These are phyloP conservation scores for Hoplodrina ambigua DNA, from an alignment of 2,888 invertebrate genomes.

Conservation along the genomic window DNA sequence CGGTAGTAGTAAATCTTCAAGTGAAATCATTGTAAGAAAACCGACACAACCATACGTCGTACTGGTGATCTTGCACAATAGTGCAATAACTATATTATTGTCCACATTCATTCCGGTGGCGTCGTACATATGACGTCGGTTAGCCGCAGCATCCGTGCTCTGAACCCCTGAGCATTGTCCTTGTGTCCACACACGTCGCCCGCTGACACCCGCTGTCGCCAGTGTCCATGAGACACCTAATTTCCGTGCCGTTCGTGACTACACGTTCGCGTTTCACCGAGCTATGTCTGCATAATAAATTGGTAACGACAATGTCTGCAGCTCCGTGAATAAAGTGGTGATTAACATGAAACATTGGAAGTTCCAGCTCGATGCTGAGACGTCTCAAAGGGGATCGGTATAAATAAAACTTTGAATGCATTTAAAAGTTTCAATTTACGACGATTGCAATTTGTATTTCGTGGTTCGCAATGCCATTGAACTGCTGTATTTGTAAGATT, in stretches of 20 bases:
- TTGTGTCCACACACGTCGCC: constrained; percentile 27
- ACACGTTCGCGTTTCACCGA: constrained; percentile 25
- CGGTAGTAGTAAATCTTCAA: not conserved
- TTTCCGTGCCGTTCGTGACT: constrained; percentile 64
- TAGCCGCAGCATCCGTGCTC: constrained; percentile 54
- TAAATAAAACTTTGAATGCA: constrained; percentile 22
- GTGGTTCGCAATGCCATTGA: constrained; percentile 1
- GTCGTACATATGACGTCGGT: constrained; percentile 48
- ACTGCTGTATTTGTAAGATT: constrained; percentile 1
- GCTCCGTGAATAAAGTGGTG: constrained; percentile 23
- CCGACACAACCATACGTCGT: not conserved
- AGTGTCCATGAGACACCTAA: constrained; percentile 62
- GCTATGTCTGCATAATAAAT: constrained; percentile 36
- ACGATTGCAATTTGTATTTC: constrained; percentile 1
- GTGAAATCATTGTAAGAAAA: not conserved
- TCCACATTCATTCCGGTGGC: constrained; percentile 34
- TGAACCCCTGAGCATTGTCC: constrained; percentile 34
- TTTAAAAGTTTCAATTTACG: not conserved
- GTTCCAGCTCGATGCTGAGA: constrained; percentile 6
- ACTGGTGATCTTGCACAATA: constrained; percentile 18
- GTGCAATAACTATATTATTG: constrained; percentile 35
- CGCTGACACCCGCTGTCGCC: constrained; percentile 13
- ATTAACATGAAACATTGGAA: constrained; percentile 38
- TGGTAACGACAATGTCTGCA: constrained; percentile 17
- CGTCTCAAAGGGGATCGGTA: constrained; percentile 4